Base-by-base conservation (phyloP, 2,888 invertebrate genomes). In the Plebejus melissa region DNA sequence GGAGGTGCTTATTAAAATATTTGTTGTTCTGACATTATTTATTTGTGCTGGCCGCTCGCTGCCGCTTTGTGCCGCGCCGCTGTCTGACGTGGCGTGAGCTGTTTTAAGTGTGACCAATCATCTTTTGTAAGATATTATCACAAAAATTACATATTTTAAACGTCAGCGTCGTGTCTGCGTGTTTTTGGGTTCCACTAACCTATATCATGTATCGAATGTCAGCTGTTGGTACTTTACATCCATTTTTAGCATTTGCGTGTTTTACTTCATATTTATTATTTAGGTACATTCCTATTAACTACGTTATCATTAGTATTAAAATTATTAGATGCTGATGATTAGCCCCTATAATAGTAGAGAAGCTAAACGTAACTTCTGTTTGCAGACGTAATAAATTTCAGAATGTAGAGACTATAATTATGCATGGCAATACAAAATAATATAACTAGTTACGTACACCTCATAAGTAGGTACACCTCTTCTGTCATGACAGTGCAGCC, bases 1-100 rank as follows among this genome's bases (percentile, higher is more conserved):
- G 84, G 89, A 88, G 87, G 86, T 90, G 91, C 89, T 92, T 93
- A 93, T 91, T 93, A 93, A 92, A 93, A 93, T 93, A 93, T 93
- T 93, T 93, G 93, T 92, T 91, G 91, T 93, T 90, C 88, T 84
- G 87, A 85, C 83, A 86, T 91, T 91, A 92, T 93, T 93, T 92
- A 92, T 93, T 92, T 91, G 92, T 92, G 90, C 88, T 89, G 84
- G 88, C 82, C 81, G 85, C 91, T 92, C 91, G 92, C 90, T 88
- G 86, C 78, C 79, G 77, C 80, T 32, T 54, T 54, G 54, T 54
- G 88, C 90, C 91, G 90, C 60, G 58, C 58, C 22, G 85, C 90
- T 81, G 83, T 83, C 80, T 85, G 86, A 85, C 87, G 89, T 87
- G 86, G 89, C 32, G 89, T 88, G 88, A 79, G 85, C 85, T 83